Percentiles rank a stretch among this genome's conserved stretches.
phyloP scores from a whole-genome alignment of 1,140 invertebrate species.

The Panagrolaimus sp. region DNA sequence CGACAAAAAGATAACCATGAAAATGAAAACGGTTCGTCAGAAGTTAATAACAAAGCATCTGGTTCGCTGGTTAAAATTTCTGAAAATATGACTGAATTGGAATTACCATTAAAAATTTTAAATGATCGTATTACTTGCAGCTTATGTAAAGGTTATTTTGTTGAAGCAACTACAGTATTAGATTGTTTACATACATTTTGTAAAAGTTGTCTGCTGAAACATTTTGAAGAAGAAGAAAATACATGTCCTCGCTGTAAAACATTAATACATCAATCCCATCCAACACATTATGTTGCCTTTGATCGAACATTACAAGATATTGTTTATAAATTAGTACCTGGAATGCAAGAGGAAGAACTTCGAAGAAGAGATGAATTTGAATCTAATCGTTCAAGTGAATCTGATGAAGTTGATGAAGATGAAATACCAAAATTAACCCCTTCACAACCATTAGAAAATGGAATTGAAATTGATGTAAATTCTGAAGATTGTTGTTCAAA shows the following conservation, averaged over 20 bases:
- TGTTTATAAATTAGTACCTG: constrained; percentile 59
- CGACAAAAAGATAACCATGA: no score
- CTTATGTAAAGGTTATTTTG: constrained; percentile 61
- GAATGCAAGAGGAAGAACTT: constrained; percentile 51
- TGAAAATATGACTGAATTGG: not conserved
- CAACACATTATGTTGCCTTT: constrained; percentile 57
- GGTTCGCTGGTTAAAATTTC: not conserved
- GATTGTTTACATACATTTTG: constrained; percentile 63
- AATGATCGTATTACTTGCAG: constrained; percentile 59
- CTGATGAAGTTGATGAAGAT: constrained; percentile 7
- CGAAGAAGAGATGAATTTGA: constrained; percentile 32
- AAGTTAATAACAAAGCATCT: no score
- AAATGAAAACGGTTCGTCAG: no score
- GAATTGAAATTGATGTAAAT: constrained; percentile 23
- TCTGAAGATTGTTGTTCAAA: constrained; percentile 21
- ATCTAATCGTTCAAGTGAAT: not conserved
- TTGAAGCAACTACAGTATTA: constrained; percentile 62
- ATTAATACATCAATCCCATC: constrained; percentile 62
- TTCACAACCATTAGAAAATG: constrained; percentile 13
- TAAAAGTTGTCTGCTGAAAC: constrained; percentile 61
- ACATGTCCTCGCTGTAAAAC: constrained; percentile 61
- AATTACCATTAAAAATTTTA: constrained; percentile 46
- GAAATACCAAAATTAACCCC: not conserved
- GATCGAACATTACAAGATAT: constrained; percentile 60
- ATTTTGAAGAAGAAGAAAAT: constrained; percentile 58